Evolutionary conservation across 2,888 invertebrate species (phyloP), one percentile per base, ranked within the genome.

Genomic region (Sericinus montela): DNA sequence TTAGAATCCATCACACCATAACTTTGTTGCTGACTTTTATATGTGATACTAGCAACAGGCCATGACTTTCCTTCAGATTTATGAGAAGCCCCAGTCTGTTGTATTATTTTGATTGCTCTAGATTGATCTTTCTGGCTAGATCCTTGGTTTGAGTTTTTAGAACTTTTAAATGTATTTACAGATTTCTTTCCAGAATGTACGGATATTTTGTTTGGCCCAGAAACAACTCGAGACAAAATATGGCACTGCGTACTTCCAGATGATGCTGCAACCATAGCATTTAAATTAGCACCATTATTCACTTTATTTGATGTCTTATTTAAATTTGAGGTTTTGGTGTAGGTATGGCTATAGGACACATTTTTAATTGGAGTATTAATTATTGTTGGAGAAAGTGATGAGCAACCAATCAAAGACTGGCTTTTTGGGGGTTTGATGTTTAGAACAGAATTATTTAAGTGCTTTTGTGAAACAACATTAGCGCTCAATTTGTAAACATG

Each of bases 101-200:
- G 91, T 55, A 91, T 88, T 53, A 91, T 91, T 69, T 91, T 91
- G 13, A 91, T 85, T 15, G 91, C 80, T 59, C 90, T 87, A 0
- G 87, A 83, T 54, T 32, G 32, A 32, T 74, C 84, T 54, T 85
- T 86, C 56, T 82, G 84, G 19, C 58, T 69, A 2, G 77, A 65
- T 8, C 64, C 65, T 65, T 84, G 81, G 38, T 52, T 48, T 15
- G 80, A 73, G 59, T 62, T 80, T 65, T 86, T 87, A 9, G 83
- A 77, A 47, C 77, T 78, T 61, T 85, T 86, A 7, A 83, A 66
- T 51, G 84, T 65, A 59, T 78, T 85, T 28, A 79, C 70, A 16
- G 82, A 75, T 67, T 87, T 88, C 52, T 80, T 75, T 46, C 87
- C 86, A 7, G 86, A 82, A 60, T 88, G 87, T 14, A 87, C 82